Evolutionary conservation across 2,113 vertebrate species (phyloP).

Genomic region (Spheniscus mendiculus): DNA sequence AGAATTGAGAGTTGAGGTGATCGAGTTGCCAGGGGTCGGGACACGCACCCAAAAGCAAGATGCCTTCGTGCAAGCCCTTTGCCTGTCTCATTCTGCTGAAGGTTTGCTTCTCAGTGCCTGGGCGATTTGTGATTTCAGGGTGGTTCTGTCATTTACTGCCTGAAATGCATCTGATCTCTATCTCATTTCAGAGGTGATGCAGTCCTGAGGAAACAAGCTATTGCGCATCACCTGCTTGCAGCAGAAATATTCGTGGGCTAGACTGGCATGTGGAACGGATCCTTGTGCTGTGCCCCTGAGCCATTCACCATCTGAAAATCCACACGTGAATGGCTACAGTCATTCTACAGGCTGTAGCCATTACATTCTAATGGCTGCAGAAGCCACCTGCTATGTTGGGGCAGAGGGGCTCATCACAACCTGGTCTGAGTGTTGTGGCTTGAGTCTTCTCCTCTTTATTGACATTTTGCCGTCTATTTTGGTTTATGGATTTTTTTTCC

Average conservation of each 20-base stretch:
- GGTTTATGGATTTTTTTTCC: background rate
- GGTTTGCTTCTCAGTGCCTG: background rate
- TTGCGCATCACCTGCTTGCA: background rate
- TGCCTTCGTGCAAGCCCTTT: background rate
- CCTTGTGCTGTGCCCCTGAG: background rate
- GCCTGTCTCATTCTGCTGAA: background rate
- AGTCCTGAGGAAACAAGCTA: background rate
- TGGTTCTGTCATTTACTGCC: background rate
- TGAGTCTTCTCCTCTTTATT: background rate
- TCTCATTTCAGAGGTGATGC: background rate
- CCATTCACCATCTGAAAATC: background rate
- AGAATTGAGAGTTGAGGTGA: background rate
- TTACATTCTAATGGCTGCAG: background rate
- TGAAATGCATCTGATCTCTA: background rate
- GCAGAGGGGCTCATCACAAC: background rate
- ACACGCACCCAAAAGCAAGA: background rate
- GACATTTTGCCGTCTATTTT: background rate
- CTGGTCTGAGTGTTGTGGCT: rapidly evolving
- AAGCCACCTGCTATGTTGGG: rapidly evolving
- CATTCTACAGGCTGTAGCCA: too few species aligned
- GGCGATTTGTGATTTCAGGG: background rate
- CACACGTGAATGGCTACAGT: background rate
- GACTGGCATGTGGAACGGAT: background rate
- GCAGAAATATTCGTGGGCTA: background rate
- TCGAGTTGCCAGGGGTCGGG: background rate